Base-by-base conservation (phyloP, 2,113 vertebrate genomes). In the Nesogale talazaci region DNA sequence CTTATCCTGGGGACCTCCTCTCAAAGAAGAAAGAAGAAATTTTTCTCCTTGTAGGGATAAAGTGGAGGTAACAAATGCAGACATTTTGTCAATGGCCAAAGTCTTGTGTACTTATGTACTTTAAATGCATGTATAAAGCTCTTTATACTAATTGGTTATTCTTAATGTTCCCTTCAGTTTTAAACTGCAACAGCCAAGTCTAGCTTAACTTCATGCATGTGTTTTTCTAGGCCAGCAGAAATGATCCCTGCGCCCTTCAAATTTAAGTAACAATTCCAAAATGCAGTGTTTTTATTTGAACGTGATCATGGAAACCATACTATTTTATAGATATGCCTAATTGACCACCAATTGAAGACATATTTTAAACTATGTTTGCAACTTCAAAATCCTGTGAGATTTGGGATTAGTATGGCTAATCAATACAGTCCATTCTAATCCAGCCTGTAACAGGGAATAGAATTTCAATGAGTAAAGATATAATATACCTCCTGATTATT, bases 141-240 rank as follows among this genome's bases (percentile, higher is more conserved):
- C 16, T 78, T 88, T 75, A 20, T 87, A 56, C 57, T 89, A 78
- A 38, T 81, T 93, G 86, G 65, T 38, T 72, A 85, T 88, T 3
- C 27, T 77, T 69, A 74, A 85, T 52, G 17, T 59, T 16, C 4
- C 29, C 29, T 87, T 16, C 14, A 14, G 16, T 88, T 38, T 90
- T 92, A 80, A 65, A 46, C 38, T 31, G 11, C 78, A 80, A 94
- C 67, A 81, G 52, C 20, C 38, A 80, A 89, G 20, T 6, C 77
- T 84, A n/a, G 40, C 40, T 93, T 87, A 92, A 81, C 42, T 16
- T 81, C 27, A 84, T 76, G n/a, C 16, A 77, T 94, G 40, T n/a
- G 38, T 63, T 78, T 92, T 52, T 63, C 34, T 86, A 15, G 65
- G 65, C 25, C 56, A 61, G 57, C 36, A 67, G 25, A 80, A 78